phyloP scores from a whole-genome alignment of 2,797 vertebrate genomes.

The Anguilla megastoma region DNA sequence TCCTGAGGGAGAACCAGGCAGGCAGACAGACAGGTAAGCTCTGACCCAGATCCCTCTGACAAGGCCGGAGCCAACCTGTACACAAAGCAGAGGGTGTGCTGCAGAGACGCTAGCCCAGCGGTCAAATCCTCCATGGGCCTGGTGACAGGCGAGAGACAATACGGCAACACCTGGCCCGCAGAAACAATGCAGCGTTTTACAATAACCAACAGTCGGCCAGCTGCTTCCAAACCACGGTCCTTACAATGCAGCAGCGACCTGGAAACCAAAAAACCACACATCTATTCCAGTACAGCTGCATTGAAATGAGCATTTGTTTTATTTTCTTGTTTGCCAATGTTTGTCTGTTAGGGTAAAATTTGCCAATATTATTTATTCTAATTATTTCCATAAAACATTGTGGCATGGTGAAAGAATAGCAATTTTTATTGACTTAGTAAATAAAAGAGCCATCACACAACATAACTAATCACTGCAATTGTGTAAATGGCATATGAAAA shows the following conservation, averaged over 20 bases:
- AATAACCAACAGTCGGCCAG: neutral
- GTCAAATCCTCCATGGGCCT: slow-evolving; percentile 10
- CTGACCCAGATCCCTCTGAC: slow-evolving; percentile 25
- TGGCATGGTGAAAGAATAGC: neutral
- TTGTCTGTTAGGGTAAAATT: too few relatives aligned
- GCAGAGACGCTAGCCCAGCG: neutral
- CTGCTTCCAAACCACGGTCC: neutral
- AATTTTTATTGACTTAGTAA: neutral
- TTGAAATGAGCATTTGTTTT: too few relatives aligned
- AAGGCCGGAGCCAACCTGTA: neutral
- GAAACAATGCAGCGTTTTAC: neutral
- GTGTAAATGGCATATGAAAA: neutral
- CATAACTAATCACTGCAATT: neutral
- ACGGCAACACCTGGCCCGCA: neutral
- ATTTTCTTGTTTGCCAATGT: too few relatives aligned
- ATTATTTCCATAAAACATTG: too few relatives aligned
- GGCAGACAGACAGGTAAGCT: neutral
- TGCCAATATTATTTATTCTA: too few relatives aligned
- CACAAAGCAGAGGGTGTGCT: neutral
- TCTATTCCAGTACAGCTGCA: too few relatives aligned
- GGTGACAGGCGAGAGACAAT: neutral
- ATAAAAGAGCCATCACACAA: neutral
- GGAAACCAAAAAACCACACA: neutral
- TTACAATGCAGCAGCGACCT: neutral
- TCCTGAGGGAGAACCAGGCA: slow-evolving; percentile 39